Conservation (phyloP, 2,113 vertebrate genomes). For the Chaetops frenatus region DNA sequence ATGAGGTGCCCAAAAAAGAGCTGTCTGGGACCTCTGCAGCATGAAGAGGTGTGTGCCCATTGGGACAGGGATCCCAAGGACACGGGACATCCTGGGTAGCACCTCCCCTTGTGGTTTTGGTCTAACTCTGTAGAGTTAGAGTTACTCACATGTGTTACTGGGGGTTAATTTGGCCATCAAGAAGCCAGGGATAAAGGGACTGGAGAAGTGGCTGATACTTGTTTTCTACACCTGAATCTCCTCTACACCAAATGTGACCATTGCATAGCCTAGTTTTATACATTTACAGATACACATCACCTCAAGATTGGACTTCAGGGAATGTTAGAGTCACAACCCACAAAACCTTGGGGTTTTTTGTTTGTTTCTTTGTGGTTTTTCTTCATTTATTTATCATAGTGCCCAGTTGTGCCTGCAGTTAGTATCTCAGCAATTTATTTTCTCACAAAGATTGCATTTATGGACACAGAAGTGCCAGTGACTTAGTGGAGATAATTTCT, state of each 20-base stretch:
- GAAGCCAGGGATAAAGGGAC: not conserved
- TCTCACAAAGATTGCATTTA: not conserved
- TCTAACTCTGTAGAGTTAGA: not conserved
- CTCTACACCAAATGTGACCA: not conserved
- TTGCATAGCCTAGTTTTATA: not conserved
- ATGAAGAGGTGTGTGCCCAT: not conserved
- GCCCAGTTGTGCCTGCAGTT: not conserved
- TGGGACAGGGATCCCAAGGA: not conserved
- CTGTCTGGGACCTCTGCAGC: not conserved
- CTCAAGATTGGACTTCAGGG: not conserved
- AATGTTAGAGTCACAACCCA: not conserved
- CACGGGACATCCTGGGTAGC: not conserved
- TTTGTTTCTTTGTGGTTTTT: rapidly evolving
- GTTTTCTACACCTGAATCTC: not conserved
- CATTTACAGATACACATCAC: not conserved
- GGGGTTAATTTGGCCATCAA: not conserved
- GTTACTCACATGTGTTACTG: not conserved
- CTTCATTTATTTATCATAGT: not conserved
- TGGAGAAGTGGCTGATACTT: not conserved
- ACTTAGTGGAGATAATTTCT: not conserved
- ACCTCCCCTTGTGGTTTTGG: not conserved
- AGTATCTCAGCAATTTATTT: not conserved
- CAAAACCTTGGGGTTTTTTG: rapidly evolving
- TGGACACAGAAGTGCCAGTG: not conserved
- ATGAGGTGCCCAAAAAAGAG: rapidly evolving